Evolutionary conservation across 2,797 vertebrate genomes (phyloP), one percentile per base, ranked within the genome.

Genomic region (Spatula clypeata): DNA sequence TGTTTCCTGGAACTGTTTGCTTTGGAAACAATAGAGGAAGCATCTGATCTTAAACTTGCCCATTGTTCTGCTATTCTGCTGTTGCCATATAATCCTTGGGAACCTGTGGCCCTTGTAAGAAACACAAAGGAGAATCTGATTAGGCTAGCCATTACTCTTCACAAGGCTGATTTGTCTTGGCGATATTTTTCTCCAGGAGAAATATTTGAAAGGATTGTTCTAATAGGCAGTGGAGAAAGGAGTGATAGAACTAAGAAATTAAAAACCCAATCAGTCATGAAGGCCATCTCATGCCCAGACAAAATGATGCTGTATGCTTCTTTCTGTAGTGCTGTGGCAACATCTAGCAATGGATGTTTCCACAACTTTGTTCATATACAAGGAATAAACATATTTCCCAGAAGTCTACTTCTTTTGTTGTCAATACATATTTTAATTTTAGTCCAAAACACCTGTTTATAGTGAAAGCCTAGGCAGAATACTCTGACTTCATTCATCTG

Each of bases 1-100:
- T 74, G 71, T 75, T 96, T 98, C 96, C 97, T 96, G 87, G 55
- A 94, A 93, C 88, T 94, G 76, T 97, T 98, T 96, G 81, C 96
- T 97, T 95, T 94, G 95, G 95, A 96, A 97, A 96, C 36, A 88
- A 79, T 60, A 45, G 55, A 94, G 93, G 93, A 96, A 97, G 84
- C 79, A 82, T 94, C 88, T 96, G 77, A 97, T 93, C 93, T 94
- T 93, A 79, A 76, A 96, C 49, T 88, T 95, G 38, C 47, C 42
- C 86, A 65, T 87, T 94, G 77, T 94, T 95, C 90, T 82, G 13
- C 72, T 73, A n/a, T 67, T 87, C 67, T 93, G 40, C 64, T 86
- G 32, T 85, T 70, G 73, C 83, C 88, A 69, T 42, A 80, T 57
- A 86, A 93, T 71, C 74, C 57, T 79, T 40, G 62, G 66, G 70